Evolutionary conservation across 2,888 invertebrate species (phyloP).

Genomic region (Elysia crispata): DNA sequence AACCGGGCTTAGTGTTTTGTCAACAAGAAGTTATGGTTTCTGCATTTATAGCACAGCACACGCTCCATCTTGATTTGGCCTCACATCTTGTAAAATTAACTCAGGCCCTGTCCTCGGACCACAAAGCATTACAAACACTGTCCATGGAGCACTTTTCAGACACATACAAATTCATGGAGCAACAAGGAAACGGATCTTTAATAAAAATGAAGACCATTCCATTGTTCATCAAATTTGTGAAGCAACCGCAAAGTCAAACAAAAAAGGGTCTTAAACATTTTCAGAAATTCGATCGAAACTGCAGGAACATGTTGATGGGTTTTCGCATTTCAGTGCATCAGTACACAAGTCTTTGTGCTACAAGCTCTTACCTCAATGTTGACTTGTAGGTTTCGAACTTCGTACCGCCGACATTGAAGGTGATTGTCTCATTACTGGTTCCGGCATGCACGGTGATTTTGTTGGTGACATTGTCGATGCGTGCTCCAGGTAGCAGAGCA

Average conservation of each 20-base stretch:
- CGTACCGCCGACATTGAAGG: constrained; percentile 67
- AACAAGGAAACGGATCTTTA: background rate
- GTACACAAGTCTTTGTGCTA: too few species aligned
- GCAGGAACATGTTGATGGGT: too few species aligned
- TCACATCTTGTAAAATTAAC: background rate
- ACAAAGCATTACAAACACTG: background rate
- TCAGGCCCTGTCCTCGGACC: background rate
- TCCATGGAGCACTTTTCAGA: background rate
- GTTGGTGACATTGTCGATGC: constrained; percentile 46
- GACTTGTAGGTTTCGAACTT: constrained; percentile 66
- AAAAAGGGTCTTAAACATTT: too few species aligned
- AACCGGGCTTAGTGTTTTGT: too few species aligned
- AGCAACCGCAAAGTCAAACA: too few species aligned
- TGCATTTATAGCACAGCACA: background rate
- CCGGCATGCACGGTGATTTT: constrained; percentile 47
- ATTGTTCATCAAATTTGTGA: too few species aligned
- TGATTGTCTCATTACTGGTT: constrained; percentile 54
- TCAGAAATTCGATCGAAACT: too few species aligned
- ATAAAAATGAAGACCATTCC: background rate
- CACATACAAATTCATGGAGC: constrained; percentile 1
- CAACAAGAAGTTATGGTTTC: background rate
- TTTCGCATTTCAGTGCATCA: too few species aligned
- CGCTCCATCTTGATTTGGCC: background rate
- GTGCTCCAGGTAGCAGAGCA: constrained; percentile 52
- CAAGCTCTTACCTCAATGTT: constrained; percentile 51